Percentiles rank a stretch among this genome's conserved stretches.
These are phyloP conservation scores for Sisor rabdophorus DNA, from an alignment of 2,113 vertebrate species.

Conservation along the genomic window DNA sequence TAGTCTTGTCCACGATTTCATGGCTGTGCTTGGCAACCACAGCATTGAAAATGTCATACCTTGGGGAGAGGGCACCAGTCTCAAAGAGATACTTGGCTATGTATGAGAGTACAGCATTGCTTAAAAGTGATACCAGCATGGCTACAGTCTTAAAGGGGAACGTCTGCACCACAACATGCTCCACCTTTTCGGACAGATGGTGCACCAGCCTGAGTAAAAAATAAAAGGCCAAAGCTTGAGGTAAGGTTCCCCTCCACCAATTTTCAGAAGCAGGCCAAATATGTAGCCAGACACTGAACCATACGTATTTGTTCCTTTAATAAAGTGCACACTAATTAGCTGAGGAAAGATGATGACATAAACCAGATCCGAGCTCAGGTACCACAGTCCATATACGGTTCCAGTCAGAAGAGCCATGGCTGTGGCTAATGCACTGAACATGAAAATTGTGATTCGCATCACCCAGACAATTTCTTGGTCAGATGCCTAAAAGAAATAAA, in stretches of 20 bases:
- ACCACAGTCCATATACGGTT: slow-evolving; percentile 94
- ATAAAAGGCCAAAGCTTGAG: slow-evolving; percentile 88
- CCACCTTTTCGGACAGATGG: slow-evolving; percentile 59
- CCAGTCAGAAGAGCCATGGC: slow-evolving; percentile 90
- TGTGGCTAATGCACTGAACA: slow-evolving; percentile 91
- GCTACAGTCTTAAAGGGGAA: slow-evolving; percentile 94
- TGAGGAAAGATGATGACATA: slow-evolving; percentile 99
- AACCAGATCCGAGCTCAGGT: slow-evolving; percentile 95
- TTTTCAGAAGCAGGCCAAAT: slow-evolving; percentile 84
- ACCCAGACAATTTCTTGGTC: slow-evolving; percentile 96
- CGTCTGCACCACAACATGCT: slow-evolving; percentile 78
- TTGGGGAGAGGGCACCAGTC: slow-evolving; percentile 87
- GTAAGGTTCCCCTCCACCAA: slow-evolving; percentile 93
- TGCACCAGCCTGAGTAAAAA: slow-evolving; percentile 84
- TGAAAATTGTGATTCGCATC: slow-evolving; percentile 89
- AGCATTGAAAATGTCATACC: slow-evolving; percentile 90
- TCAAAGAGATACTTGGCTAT: slow-evolving; percentile 94
- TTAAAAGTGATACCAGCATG: slow-evolving; percentile 89
- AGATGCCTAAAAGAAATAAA: slow-evolving; percentile 83
- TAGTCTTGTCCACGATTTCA: slow-evolving; percentile 96
- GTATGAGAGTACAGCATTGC: slow-evolving; percentile 85
- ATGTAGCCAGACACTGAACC: slow-evolving; percentile 88
- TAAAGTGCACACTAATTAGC: slow-evolving; percentile 89
- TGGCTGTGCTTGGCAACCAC: slow-evolving; percentile 90
- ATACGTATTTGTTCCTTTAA: slow-evolving; percentile 95